Evolutionary conservation across 2,797 vertebrate genomes (phyloP), one percentile per base, ranked within the genome.

Genomic region (Sebastes jordani): DNA sequence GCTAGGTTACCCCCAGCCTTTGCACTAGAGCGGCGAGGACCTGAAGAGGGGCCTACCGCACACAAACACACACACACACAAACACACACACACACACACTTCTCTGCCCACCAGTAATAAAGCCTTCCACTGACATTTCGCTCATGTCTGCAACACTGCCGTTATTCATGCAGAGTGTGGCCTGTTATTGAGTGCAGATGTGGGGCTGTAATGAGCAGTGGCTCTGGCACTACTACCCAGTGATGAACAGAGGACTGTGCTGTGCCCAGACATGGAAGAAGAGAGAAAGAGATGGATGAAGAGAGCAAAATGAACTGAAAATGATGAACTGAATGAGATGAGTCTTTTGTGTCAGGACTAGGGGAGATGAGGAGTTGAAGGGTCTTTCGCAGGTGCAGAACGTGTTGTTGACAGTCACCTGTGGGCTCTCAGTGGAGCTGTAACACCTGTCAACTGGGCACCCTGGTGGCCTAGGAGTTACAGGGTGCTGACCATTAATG

Each of bases 141-240:
- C 88, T 95, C 93, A 92, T 90, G 93, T 94, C 84, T 90, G 86
- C 88, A 94, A 95, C 94, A 94, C 94, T 94, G 93, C 90, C 36
- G 90, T 93, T 91, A 93, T 95, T 95, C 91, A 95, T 94, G 84
- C 89, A 87, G 88, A 92, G 90, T 77, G 86, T 88, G 88, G 86
- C 81, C 67, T 81, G 74, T 95, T 94, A 95, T 95, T 92, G 91
- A 89, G 88, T 92, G 90, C 95, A 96, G 95, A 95, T 96, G 95
- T 96, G 86, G 81, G 30, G 78, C 88, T 78, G 90, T 94, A 94
- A 96, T 96, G 93, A 95, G 93, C 78, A 87, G 76, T 62, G 84
- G 77, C 79, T 87, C 80, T 88, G 81, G 84, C 79, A 88, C 71
- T 38, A 80, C 87, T 80, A 56, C 71, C 58, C 74, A 60, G 68